Base-by-base conservation (phyloP, 2,888 invertebrate species). In the Mimachlamys varia region DNA sequence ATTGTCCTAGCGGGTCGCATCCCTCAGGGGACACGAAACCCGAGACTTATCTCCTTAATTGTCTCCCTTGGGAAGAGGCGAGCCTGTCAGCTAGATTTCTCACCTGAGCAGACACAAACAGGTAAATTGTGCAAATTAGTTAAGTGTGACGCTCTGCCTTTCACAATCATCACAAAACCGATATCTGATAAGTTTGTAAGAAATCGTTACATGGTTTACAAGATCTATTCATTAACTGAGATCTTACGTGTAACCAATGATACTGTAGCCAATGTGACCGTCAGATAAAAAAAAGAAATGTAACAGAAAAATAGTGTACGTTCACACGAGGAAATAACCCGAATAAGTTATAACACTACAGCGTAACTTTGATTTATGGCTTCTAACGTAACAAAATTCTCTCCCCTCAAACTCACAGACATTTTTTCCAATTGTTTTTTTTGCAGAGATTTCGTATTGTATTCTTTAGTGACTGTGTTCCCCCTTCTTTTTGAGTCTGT, bases 81-180 rank as follows among this genome's bases (percentile, higher is more conserved):
- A 58, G 58, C n/a, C 58, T n/a, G 58, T 58, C 58, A 58, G n/a
- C 22, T 22, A 58, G 58, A 58, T 58, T 58, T 58, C 58, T 58
- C 58, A 58, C 58, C n/a, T 58, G 58, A 58, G 58, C 58, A 58
- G n/a, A 58, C 58, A 58, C 58, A 19, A 58, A 58, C 58, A 58
- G 58, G 58, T 58, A 58, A 58, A 58, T 58, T 58, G 58, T 58
- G 58, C 58, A 58, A 58, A 58, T 58, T 58, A 58, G 22, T 58
- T 58, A 58, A 58, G 58, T 58, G 58, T 58, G 58, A 58, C 58
- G 58, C 58, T 58, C 58, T 58, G 22, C 58, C 58, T 58, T 58
- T 58, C 58, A 58, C 58, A n/a, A 58, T 58, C 19, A 58, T 58
- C 58, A 58, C 4, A 58, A 58, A 58, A 58, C 58, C 1, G 58